Evolutionary conservation across 2,113 vertebrate species (phyloP), one percentile per base, ranked within the genome.

Genomic region (Eubucco bourcierii): DNA sequence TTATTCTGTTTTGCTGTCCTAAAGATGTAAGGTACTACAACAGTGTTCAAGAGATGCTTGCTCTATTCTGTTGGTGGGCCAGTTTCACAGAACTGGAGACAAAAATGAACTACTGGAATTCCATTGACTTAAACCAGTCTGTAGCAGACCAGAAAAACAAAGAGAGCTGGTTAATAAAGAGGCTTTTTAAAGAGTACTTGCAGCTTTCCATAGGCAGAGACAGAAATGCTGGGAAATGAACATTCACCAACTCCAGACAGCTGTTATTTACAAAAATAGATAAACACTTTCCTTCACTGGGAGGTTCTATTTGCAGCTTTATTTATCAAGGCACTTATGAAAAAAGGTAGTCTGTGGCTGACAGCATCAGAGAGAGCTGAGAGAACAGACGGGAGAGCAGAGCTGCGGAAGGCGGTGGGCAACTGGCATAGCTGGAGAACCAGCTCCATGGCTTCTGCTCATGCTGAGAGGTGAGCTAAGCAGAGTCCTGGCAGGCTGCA

Each of bases 221-320:
- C 60, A 71, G 72, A 91, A 92, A 78, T 58, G 47, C 59, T 80
- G 65, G 53, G 65, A 94, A 93, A 83, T 88, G 87, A 90, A 64
- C 94, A 93, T 67, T 89, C 65, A 77, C 41, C 17, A 83, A 52
- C n/a, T 92, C 20, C 23, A 83, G 68, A 85, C 91, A 96, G 79
- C 76, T 92, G 87, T 93, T 94, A 93, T 94, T 95, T 96, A 93
- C 75, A 81, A 90, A 96, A 92, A n/a, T 46, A 87, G 59, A 66
- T 73, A 87, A 94, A 90, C 67, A 92, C 81, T 34, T 90, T 93
- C 61, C 71, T 90, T 92, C 81, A 60, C 4, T 67, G 56, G 50
- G 56, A 92, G 60, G 29, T 14, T 90, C 41, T 27, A 74, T 90
- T 84, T 88, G 44, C 75, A 87, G 63, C 67, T 90, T 92, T 90